These are phyloP conservation scores for Lissocephala sabroskyi DNA, from an alignment of 2,888 invertebrate genomes.

Conservation along the genomic window DNA sequence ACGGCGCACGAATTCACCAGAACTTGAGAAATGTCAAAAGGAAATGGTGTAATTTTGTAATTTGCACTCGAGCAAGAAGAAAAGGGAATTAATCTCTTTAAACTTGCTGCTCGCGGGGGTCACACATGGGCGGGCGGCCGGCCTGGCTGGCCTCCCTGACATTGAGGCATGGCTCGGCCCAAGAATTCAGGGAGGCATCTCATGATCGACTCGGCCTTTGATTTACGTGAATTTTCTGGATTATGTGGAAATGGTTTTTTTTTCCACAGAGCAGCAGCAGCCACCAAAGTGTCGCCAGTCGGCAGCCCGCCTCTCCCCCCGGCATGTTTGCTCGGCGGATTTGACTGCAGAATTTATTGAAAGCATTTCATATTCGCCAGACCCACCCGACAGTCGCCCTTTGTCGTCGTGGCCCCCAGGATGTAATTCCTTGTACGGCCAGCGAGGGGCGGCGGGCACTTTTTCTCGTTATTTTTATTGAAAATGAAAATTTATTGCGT, in stretches of 20 bases:
- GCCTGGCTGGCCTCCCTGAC: constrained; percentile 14
- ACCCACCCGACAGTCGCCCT: too few relatives aligned
- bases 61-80: constrained; percentile 57
- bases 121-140: constrained; percentile 16
- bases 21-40: constrained; percentile 60
- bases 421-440: too few relatives aligned
- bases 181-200: background rate
- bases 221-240: constrained; percentile 61
- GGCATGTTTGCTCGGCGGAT: too few relatives aligned
- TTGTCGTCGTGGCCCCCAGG: too few relatives aligned
- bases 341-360: constrained; percentile 52
- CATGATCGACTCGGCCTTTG: constrained; percentile 44
- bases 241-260: constrained; percentile 50
- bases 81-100: constrained; percentile 57
- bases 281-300: constrained; percentile 10
- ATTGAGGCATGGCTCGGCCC: constrained; percentile 3
- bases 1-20: constrained; percentile 41
- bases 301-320: too few relatives aligned
- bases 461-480: constrained; percentile 46
- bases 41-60: constrained; percentile 60
- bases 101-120: constrained; percentile 15
- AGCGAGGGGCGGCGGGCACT: background rate
- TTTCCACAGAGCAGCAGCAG: background rate
- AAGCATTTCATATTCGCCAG: constrained; percentile 31
- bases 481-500: constrained; percentile 59